A percentile compares a stretch with the other conserved stretches of the same genome.
These are phyloP conservation scores for Polyommatus icarus DNA, from an alignment of 2,888 invertebrate genomes.

Conservation along the genomic window DNA sequence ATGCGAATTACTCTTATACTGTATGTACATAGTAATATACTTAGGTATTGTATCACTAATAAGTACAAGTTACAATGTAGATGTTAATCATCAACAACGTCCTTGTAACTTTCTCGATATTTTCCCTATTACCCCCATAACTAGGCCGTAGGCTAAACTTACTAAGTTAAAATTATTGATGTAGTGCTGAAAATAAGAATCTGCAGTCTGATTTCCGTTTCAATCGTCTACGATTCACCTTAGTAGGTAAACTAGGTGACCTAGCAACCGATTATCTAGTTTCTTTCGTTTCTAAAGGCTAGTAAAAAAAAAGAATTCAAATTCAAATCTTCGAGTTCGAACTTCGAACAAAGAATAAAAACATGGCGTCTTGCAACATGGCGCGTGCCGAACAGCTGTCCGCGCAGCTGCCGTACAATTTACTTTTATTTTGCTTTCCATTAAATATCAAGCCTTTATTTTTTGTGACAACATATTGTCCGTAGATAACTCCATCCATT, in stretches of 20 bases:
- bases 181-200: no score
- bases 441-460: constrained; percentile 26
- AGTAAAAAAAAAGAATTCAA: constrained; percentile 39
- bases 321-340: constrained; percentile 44
- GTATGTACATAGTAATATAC: no score
- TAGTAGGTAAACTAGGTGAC: neutral
- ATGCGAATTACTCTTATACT: neutral
- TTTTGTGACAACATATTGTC: constrained; percentile 28
- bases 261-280: neutral
- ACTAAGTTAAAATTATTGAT: no score
- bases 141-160: no score
- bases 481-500: constrained; percentile 1
- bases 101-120: no score
- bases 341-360: constrained; percentile 47
- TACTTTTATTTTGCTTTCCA: constrained; percentile 29
- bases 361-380: constrained; percentile 45
- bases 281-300: no score
- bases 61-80: neutral
- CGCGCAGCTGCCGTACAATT: constrained; percentile 46
- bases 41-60: neutral
- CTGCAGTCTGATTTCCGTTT: neutral
- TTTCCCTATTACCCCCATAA: no score
- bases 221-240: neutral
- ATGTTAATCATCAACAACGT: no score
- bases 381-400: constrained; percentile 50